Evolutionary conservation across 2,888 invertebrate species (phyloP).

Genomic region (Rugalucina vietnamica): DNA sequence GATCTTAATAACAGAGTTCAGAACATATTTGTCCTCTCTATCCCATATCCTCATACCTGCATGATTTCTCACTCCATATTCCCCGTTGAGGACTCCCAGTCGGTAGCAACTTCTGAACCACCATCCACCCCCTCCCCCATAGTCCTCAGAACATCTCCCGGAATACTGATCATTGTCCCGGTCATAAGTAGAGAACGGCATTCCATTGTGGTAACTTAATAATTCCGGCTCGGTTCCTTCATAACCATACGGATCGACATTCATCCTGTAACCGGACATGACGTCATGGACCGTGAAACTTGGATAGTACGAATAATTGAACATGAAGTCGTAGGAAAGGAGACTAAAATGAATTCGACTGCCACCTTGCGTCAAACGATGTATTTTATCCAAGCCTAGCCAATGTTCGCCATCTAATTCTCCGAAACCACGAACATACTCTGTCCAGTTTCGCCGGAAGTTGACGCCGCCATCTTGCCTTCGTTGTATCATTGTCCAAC

Average conservation of each 20-base stretch:
- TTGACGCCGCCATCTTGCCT: conserved; percentile 91
- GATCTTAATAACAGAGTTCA: conserved; percentile 27
- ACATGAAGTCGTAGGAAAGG: conserved; percentile 93
- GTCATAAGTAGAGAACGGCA: conserved; percentile 95
- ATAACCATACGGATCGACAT: conserved; percentile 89
- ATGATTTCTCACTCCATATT: conserved; percentile 13
- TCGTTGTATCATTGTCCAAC: conserved; percentile 92
- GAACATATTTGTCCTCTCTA: neutral
- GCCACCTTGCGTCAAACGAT: conserved; percentile 87
- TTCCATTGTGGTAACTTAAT: conserved; percentile 92
- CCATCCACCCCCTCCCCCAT: conserved; percentile 47
- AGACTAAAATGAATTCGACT: conserved; percentile 87
- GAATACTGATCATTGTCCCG: conserved; percentile 89
- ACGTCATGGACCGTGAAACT: conserved; percentile 89
- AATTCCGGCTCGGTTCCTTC: conserved; percentile 94
- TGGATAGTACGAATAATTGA: conserved; percentile 90
- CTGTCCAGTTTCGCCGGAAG: conserved; percentile 93
- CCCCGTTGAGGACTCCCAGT: conserved; percentile 41
- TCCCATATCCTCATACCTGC: conserved; percentile 36
- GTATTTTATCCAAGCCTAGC: conserved; percentile 93
- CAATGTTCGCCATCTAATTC: conserved; percentile 90
- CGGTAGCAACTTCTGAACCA: conserved; percentile 47
- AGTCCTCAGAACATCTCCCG: neutral
- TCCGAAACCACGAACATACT: conserved; percentile 93
- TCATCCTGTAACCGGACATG: conserved; percentile 89